Conservation (phyloP, 2,888 invertebrate genomes). For the Petrolisthes manimaculis region DNA sequence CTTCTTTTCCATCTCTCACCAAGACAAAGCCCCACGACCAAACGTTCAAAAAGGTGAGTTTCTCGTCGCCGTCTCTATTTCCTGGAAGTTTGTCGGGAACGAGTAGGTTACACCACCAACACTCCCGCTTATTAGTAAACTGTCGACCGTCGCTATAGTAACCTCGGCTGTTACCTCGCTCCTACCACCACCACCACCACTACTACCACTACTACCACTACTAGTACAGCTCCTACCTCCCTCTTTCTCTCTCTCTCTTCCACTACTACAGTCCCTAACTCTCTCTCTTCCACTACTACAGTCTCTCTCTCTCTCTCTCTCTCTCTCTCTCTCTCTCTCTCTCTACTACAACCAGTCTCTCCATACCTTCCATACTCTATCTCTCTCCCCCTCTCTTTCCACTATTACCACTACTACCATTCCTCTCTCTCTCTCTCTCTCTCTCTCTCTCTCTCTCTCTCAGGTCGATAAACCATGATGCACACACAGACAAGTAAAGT, state of each 20-base stretch:
- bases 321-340: not conserved
- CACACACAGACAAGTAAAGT: no score
- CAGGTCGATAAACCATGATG: no score
- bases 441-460: no score
- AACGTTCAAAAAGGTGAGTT: conserved; percentile 40
- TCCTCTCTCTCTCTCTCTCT: no score
- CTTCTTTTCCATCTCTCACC: not conserved
- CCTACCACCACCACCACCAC: not conserved
- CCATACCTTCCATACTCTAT: not conserved
- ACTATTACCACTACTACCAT: no score
- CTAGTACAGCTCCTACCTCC: not conserved
- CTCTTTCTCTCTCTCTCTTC: not conserved
- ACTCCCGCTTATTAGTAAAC: conserved; percentile 24
- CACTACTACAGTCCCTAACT: not conserved
- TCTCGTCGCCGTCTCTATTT: no score
- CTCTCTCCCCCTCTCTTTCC: not conserved
- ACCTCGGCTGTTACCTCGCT: no score
- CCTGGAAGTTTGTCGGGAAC: conserved; percentile 48
- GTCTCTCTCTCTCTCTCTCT: not conserved
- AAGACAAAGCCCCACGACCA: conserved; percentile 31
- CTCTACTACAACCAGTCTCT: not conserved
- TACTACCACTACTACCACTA: not conserved
- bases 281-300: not conserved
- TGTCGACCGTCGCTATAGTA: not conserved
- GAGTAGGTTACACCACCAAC: conserved; percentile 43